These are phyloP conservation scores for Pygocentrus nattereri DNA, from an alignment of 2,797 vertebrate genomes.

Conservation along the genomic window DNA sequence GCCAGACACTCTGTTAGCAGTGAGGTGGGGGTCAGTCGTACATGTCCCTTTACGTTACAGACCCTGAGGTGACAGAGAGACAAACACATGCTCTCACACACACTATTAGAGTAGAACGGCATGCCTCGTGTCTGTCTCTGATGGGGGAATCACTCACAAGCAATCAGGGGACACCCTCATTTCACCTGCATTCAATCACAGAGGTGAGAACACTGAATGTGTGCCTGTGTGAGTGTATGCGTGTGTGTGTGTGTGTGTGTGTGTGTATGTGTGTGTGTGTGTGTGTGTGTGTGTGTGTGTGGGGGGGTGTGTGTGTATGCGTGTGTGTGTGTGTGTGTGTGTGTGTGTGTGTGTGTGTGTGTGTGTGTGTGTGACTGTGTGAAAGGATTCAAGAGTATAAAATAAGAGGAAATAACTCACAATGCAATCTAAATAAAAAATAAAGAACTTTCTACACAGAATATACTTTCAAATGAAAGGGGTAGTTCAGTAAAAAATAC, in stretches of 20 bases:
- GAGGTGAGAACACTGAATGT: not conserved
- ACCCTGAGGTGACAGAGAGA: conserved; percentile 72
- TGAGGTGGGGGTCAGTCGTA: conserved; percentile 75
- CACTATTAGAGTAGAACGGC: conserved; percentile 50
- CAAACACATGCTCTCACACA: conserved; percentile 57
- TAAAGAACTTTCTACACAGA: not conserved
- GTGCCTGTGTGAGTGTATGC: not conserved
- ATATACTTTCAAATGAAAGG: not conserved
- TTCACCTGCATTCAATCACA: conserved; percentile 44
- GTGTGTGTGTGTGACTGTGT: not conserved
- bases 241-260: not conserved
- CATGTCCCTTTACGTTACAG: conserved; percentile 78
- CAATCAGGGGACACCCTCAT: conserved; percentile 51
- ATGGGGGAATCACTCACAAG: conserved; percentile 58
- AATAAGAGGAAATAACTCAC: not conserved
- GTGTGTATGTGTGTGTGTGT: not conserved
- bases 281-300: no score
- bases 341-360: not conserved
- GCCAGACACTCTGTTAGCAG: conserved; percentile 79
- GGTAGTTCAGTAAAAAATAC: not conserved
- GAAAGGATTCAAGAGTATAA: not conserved
- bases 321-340: not conserved
- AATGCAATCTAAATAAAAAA: not conserved
- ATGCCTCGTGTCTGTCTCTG: conserved; percentile 41
- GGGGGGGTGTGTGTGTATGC: conserved; percentile 4